Conservation (phyloP, 2,888 invertebrate species). For the Drosophila borealis region DNA sequence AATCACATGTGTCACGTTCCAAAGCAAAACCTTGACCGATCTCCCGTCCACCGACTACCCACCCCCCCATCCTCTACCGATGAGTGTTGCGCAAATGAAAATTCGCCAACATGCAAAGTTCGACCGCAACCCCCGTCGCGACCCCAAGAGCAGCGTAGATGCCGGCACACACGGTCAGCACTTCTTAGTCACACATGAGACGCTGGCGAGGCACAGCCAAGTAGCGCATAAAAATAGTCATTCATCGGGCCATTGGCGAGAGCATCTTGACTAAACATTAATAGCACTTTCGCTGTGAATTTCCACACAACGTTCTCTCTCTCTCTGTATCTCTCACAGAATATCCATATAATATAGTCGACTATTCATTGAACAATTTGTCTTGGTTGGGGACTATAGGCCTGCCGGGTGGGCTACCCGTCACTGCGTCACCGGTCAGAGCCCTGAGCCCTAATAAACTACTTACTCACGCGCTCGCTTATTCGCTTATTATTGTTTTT, state of each 20-base stretch:
- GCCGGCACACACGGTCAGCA: constrained; percentile 45
- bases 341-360: constrained; percentile 36
- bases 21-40: constrained; percentile 73
- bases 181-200: constrained; percentile 48
- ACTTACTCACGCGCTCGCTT: neutral
- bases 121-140: neutral
- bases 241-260: constrained; percentile 48
- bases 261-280: constrained; percentile 40
- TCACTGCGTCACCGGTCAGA: constrained; percentile 9
- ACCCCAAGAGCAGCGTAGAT: constrained; percentile 16
- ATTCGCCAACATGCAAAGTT: constrained; percentile 45
- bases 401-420: constrained; percentile 32
- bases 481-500: neutral
- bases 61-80: neutral
- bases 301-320: constrained; percentile 21
- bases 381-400: constrained; percentile 23
- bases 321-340: neutral
- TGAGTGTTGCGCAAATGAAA: constrained; percentile 68
- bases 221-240: constrained; percentile 55
- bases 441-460: neutral
- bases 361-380: constrained; percentile 63
- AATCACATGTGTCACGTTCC: constrained; percentile 65
- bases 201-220: constrained; percentile 20
- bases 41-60: constrained; percentile 39
- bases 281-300: constrained; percentile 68